A percentile compares a stretch with the other conserved stretches of the same genome.
These are phyloP conservation scores for Drosophila macrothrix DNA, from an alignment of 2,888 invertebrate genomes.

Conservation along the genomic window DNA sequence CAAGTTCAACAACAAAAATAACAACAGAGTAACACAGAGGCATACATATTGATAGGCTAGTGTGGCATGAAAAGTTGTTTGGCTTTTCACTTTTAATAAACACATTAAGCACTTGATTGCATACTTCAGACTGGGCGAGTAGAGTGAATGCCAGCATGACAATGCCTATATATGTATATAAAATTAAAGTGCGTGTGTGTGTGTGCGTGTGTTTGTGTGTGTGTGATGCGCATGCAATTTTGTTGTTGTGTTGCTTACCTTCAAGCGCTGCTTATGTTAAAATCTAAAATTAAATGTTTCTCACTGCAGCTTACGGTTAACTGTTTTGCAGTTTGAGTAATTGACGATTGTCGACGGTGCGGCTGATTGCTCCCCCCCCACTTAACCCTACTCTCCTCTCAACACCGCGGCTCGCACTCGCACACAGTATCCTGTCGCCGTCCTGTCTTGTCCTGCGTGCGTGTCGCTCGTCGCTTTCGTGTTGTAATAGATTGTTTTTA, in stretches of 20 bases:
- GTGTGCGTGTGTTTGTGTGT: not conserved
- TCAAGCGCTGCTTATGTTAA: constrained; percentile 41
- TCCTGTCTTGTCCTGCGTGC: constrained; percentile 37
- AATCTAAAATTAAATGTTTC: constrained; percentile 23
- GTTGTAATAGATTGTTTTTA: constrained; percentile 66
- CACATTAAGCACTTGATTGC: constrained; percentile 72
- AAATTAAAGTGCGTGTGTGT: not conserved
- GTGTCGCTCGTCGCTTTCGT: constrained; percentile 36
- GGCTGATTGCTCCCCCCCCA: constrained; percentile 24
- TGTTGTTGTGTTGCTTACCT: constrained; percentile 17
- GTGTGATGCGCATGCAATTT: constrained; percentile 39
- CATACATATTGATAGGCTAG: constrained; percentile 37
- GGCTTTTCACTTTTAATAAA: constrained; percentile 74
- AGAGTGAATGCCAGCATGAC: constrained; percentile 15
- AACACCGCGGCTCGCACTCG: not conserved
- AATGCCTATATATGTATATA: not conserved
- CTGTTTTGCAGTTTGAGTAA: constrained; percentile 43
- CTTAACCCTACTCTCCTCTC: not conserved
- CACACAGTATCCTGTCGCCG: constrained; percentile 14
- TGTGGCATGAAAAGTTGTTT: constrained; percentile 57
- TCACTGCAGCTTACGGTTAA: constrained; percentile 32
- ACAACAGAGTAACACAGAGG: not conserved
- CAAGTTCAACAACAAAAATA: constrained; percentile 1
- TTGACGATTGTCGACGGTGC: constrained; percentile 44
- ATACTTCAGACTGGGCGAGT: constrained; percentile 43